Percentiles rank a stretch among this genome's conserved stretches.
These are phyloP conservation scores for Aquatica leii DNA, from an alignment of 2,888 invertebrate species.

Conservation along the genomic window DNA sequence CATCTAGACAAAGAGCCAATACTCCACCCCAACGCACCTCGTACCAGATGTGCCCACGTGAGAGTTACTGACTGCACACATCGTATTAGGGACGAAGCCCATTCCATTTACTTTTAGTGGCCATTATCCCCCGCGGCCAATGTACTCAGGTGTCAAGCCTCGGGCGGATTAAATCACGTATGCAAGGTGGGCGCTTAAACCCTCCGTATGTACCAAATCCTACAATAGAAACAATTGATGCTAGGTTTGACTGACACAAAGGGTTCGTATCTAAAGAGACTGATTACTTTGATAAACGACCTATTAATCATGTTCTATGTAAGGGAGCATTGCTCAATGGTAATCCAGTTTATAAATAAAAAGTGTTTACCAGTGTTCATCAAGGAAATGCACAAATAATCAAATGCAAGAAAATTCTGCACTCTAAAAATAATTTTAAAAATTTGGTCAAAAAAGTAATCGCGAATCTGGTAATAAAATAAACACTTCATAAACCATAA, in stretches of 20 bases:
- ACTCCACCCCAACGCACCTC: slow-evolving; percentile 45
- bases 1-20: slow-evolving; percentile 58
- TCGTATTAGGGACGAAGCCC: slow-evolving; percentile 50
- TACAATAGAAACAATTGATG: slow-evolving; percentile 56
- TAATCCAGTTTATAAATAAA: slow-evolving; percentile 1
- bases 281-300: slow-evolving; percentile 61
- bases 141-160: slow-evolving; percentile 62
- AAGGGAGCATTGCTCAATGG: slow-evolving; percentile 20
- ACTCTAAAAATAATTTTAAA: too few species aligned
- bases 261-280: slow-evolving; percentile 52
- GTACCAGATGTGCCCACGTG: slow-evolving; percentile 61
- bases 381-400: too few species aligned
- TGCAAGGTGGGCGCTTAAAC: slow-evolving; percentile 30
- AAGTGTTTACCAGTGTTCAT: slow-evolving; percentile 6
- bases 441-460: too few species aligned
- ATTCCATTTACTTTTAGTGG: slow-evolving; percentile 61
- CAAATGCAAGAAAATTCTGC: too few species aligned
- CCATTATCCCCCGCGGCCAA: slow-evolving; percentile 59
- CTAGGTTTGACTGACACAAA: slow-evolving; percentile 47
- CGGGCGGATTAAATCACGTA: slow-evolving; percentile 61
- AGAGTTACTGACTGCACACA: slow-evolving; percentile 45
- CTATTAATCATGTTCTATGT: slow-evolving; percentile 55
- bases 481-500: too few species aligned
- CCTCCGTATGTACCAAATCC: slow-evolving; percentile 33
- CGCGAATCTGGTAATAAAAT: too few species aligned